Evolutionary conservation across 2,797 vertebrate genomes (phyloP).

Genomic region (Euthynnus affinis): DNA sequence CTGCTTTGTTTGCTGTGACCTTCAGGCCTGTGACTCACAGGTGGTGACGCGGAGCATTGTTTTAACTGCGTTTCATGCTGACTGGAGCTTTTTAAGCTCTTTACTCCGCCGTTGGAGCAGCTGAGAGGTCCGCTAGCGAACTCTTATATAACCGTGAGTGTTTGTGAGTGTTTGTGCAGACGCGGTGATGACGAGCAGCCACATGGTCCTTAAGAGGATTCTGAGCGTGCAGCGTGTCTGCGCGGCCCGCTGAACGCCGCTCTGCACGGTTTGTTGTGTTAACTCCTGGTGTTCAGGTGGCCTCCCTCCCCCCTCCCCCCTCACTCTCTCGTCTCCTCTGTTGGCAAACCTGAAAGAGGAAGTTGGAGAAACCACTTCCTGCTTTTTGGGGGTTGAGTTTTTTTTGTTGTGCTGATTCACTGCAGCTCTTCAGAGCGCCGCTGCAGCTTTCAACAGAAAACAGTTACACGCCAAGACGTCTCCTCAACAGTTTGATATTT

Average conservation of each 20-base stretch:
- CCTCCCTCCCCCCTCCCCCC: slow-evolving; percentile 9
- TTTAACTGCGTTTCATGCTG: slow-evolving; percentile 33
- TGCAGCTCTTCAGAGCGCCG: not conserved
- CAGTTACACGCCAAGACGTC: not conserved
- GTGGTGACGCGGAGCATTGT: slow-evolving; percentile 12
- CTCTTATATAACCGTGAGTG: slow-evolving; percentile 50
- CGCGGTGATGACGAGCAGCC: slow-evolving; percentile 34
- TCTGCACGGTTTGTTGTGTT: not conserved
- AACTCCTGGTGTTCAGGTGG: not conserved
- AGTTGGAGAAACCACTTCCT: slow-evolving; percentile 60
- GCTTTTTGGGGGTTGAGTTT: slow-evolving; percentile 30
- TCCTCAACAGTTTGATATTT: too few species aligned
- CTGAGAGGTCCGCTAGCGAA: not conserved
- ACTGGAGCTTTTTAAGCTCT: slow-evolving; percentile 48
- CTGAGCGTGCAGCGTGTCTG: not conserved
- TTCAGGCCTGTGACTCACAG: not conserved
- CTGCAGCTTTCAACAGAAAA: not conserved
- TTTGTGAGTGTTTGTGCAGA: slow-evolving; percentile 27
- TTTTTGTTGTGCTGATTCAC: slow-evolving; percentile 67
- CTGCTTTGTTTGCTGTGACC: not conserved
- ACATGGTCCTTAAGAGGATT: slow-evolving; percentile 64
- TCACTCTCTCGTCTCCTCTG: slow-evolving; percentile 22
- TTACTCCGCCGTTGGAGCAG: not conserved
- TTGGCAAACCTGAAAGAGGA: slow-evolving; percentile 51
- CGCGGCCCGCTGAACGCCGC: not conserved